Evolutionary conservation across 2,797 vertebrate species (phyloP), one percentile per base, ranked within the genome.

Genomic region (Pachyuromys duprasi): DNA sequence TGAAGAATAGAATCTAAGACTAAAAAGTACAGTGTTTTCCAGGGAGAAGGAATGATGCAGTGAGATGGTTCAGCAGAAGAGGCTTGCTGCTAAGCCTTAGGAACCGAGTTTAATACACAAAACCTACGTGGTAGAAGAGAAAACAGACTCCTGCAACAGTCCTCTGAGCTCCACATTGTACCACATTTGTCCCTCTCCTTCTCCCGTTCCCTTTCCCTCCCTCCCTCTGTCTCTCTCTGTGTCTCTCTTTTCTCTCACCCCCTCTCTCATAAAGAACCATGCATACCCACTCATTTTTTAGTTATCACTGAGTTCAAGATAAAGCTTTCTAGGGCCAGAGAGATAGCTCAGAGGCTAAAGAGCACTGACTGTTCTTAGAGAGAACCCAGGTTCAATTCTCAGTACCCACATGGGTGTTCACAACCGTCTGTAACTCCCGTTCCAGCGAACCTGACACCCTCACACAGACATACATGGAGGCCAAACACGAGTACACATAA

Each of bases 291-390:
- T 15, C 63, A 88, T 76, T 94, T 63, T 39, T 49, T 72, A 39
- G 87, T 76, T 78, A 96, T 82, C 74, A 81, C 70, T 70, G 90
- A 86, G 80, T n/a, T 86, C 49, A 92, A 79, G 55, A 63, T 70
- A 57, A 89, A 63, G 36, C 80, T 89, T 45, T 89, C 75, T 79
- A 36, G 70, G 70, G 36, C 70, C 36, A 36, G 18, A 72, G 70
- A 39, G 70, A 11, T 72, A 20, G 36, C 36, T 72, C 17, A 39
- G 69, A 70, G 70, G 70, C 39, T 20, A 72, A 72, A 72, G 33
- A 72, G 70, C 9, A 70, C n/a, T 36, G n/a, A 72, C 70, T 72
- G 69, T 4, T 70, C n/a, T 72, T 72, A 22, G n/a, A 39, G 18
- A 72, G 70, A 9, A 72, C 36, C n/a, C 18, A 72, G 70, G 9